A percentile compares a stretch with the other conserved stretches of the same genome.
These are phyloP conservation scores for Rotaria socialis DNA, from an alignment of 2,888 invertebrate species.

Conservation along the genomic window DNA sequence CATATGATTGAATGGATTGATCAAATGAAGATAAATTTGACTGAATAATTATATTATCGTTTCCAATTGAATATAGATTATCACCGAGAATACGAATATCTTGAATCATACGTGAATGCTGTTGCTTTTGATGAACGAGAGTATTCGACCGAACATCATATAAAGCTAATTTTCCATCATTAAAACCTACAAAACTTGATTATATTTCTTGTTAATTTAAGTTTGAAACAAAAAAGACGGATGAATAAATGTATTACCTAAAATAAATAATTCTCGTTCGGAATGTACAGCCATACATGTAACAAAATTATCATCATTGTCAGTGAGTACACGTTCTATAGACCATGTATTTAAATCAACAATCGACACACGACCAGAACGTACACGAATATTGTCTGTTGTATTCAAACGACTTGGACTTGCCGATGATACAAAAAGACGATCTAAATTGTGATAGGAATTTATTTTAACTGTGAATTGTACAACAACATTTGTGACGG, in stretches of 20 bases:
- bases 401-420: constrained; percentile 25
- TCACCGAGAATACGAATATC: neutral
- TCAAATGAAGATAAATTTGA: constrained; percentile 14
- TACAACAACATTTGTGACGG: neutral
- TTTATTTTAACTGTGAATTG: neutral
- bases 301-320: neutral
- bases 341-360: constrained; percentile 30
- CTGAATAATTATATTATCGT: constrained; percentile 6
- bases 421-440: constrained; percentile 9
- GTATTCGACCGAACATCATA: constrained; percentile 28
- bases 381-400: neutral
- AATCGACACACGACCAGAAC: constrained; percentile 6
- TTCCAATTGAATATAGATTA: neutral
- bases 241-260: neutral
- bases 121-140: constrained; percentile 3
- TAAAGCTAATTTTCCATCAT: constrained; percentile 8
- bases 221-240: neutral
- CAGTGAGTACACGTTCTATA: neutral
- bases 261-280: neutral
- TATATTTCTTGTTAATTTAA: neutral
- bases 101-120: constrained; percentile 1
- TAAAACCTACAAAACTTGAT: neutral
- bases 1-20: neutral
- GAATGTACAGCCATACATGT: neutral
- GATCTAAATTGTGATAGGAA: neutral